A percentile compares a stretch with the other conserved stretches of the same genome.
phyloP scores from a whole-genome alignment of 1,140 invertebrate species.

The Ostrea edulis region DNA sequence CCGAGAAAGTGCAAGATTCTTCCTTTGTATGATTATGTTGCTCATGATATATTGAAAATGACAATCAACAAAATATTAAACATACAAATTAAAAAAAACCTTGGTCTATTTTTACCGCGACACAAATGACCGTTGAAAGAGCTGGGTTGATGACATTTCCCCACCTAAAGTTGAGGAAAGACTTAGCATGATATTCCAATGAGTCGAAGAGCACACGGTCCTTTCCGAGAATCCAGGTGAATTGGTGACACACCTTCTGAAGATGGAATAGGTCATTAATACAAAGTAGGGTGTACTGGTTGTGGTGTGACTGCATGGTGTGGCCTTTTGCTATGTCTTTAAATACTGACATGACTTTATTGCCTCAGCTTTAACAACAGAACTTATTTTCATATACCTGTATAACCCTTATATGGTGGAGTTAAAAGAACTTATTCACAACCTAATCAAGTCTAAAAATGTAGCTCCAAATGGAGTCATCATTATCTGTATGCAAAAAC shows the following conservation, averaged over 20 bases:
- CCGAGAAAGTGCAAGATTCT: not conserved
- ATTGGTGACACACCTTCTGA: constrained; percentile 27
- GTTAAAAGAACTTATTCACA: too few species aligned
- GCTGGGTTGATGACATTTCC: constrained; percentile 13
- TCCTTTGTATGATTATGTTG: too few species aligned
- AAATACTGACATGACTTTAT: constrained; percentile 7
- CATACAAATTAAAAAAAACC: not conserved
- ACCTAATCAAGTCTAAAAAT: too few species aligned
- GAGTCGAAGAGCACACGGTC: not conserved
- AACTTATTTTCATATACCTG: too few species aligned
- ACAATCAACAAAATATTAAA: not conserved
- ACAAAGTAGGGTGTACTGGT: constrained; percentile 1
- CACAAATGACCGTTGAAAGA: not conserved
- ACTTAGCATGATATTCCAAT: not conserved
- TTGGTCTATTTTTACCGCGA: not conserved
- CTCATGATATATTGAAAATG: too few species aligned
- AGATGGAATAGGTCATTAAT: constrained; percentile 34
- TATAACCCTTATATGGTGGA: too few species aligned
- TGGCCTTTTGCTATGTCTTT: constrained; percentile 20
- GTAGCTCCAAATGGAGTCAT: too few species aligned
- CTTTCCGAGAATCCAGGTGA: constrained; percentile 7
- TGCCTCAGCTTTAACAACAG: not conserved
- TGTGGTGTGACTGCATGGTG: not conserved
- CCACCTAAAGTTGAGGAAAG: constrained; percentile 15
- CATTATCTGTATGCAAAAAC: too few species aligned